Conservation (phyloP, 2,888 invertebrate genomes). For the Caenorhabditis sp. region DNA sequence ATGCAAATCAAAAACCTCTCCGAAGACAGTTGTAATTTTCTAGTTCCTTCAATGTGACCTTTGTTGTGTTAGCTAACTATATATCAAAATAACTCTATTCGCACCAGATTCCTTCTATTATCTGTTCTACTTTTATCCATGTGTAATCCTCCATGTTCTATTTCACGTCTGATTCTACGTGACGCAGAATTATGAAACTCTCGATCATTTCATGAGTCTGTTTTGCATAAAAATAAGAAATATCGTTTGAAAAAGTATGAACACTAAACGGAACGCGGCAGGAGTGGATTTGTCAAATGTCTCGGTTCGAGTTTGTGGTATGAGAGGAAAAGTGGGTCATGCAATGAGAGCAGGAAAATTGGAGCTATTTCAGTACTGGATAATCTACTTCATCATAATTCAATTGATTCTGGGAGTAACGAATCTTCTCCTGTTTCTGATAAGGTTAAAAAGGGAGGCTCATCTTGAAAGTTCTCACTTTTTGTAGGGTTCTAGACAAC, state of each 20-base stretch:
- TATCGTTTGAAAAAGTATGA: neutral
- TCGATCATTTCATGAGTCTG: neutral
- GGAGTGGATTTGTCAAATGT: conserved; percentile 43
- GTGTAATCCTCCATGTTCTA: neutral
- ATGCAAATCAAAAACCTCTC: conserved; percentile 3
- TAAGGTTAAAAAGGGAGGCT: neutral
- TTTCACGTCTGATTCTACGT: neutral
- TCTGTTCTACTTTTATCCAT: neutral
- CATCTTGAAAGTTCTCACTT: neutral
- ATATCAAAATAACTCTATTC: neutral
- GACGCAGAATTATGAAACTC: neutral
- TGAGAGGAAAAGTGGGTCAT: conserved; percentile 34
- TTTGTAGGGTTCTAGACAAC: neutral
- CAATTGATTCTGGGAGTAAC: conserved; percentile 35
- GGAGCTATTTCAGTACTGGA: conserved; percentile 30
- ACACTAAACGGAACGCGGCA: neutral
- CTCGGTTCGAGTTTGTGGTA: conserved; percentile 40
- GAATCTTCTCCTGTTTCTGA: conserved; percentile 16
- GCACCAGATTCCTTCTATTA: neutral
- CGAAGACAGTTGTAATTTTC: neutral
- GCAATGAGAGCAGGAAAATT: neutral
- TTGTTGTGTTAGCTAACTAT: neutral
- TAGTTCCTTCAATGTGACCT: too few species aligned
- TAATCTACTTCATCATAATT: conserved; percentile 37
- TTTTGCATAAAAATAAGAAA: neutral